Percentiles rank a stretch among this genome's conserved stretches.
These are phyloP conservation scores for Myotis planiceps DNA, from an alignment of 2,797 vertebrate genomes.

Conservation along the genomic window DNA sequence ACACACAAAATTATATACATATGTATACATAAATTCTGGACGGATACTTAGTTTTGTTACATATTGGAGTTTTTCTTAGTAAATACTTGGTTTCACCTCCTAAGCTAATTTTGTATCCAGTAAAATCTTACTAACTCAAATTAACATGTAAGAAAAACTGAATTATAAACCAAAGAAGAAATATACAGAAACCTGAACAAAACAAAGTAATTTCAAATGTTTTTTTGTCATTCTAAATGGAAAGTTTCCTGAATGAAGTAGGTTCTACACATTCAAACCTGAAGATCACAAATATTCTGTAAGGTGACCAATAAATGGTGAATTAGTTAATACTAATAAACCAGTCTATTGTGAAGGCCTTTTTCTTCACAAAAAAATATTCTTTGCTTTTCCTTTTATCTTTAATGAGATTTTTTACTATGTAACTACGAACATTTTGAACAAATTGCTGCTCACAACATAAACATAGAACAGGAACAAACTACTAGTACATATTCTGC, in stretches of 20 bases:
- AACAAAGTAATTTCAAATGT: slow-evolving; percentile 39
- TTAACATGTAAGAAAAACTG: slow-evolving; percentile 14
- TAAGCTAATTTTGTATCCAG: background rate
- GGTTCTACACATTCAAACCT: slow-evolving; percentile 4
- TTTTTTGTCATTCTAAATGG: slow-evolving; percentile 31
- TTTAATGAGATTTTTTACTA: slow-evolving; percentile 7
- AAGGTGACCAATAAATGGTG: background rate
- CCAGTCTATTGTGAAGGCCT: background rate
- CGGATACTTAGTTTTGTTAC: background rate
- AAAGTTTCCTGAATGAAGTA: slow-evolving; percentile 39
- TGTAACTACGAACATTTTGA: background rate
- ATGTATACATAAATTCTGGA: background rate
- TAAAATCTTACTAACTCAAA: slow-evolving; percentile 42
- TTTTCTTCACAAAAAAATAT: background rate
- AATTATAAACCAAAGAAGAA: slow-evolving; percentile 40
- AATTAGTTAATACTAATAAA: slow-evolving; percentile 7
- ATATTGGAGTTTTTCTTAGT: slow-evolving; percentile 22
- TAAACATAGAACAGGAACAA: slow-evolving; percentile 10
- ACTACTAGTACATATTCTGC: background rate
- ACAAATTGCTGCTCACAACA: slow-evolving; percentile 14
- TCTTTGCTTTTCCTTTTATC: background rate
- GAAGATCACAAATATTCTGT: slow-evolving; percentile 8
- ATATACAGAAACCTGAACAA: background rate
- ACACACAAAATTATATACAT: background rate
- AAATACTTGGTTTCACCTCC: slow-evolving; percentile 43